Base-by-base conservation (phyloP, 2,888 invertebrate species). In the Crematogaster levior region DNA sequence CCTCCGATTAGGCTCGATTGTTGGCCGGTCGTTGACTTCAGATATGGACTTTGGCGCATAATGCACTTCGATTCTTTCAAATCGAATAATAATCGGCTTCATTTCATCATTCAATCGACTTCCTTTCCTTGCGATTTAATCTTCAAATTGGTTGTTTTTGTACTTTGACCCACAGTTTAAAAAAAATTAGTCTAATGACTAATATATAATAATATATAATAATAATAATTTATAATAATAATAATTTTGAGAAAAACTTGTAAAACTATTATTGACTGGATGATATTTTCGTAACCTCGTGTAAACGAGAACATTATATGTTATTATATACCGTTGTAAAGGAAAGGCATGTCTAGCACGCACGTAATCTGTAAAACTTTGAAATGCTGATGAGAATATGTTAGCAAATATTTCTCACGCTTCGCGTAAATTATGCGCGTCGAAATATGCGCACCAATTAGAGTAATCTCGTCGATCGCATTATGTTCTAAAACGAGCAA, bases 1-100 rank as follows among this genome's bases (percentile, higher is more conserved):
- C 84, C 86, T 73, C 58, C 70, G 84, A 84, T 85, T 83, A 77
- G 46, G 58, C 82, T 65, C 81, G 75, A 89, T 86, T 84, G 86
- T 84, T 81, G 80, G 34, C 37, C 82, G 89, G 89, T 86, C 89
- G 83, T 89, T 89, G 89, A 88, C 86, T 81, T 81, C 51, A 60
- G 53, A 43, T 65, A 61, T 37, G 82, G 70, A 82, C 81, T 82
- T 81, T 68, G 82, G 53, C 27, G 72, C 61, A 56, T 53, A 70
- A 82, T 63, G 40, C 79, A 15, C 21, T 58, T 79, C 74, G 86
- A 63, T 83, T 84, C 85, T 88, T 77, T 40, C 51, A 66, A 73
- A 84, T 85, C 83, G 88, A 63, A 63, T 84, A 84, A 84, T 81
- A 74, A 79, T 53, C 61, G 61, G 51, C 43, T 48, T 46, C 37